Evolutionary conservation across 2,113 vertebrate genomes (phyloP).

Genomic region (Pangasianodon gigas): DNA sequence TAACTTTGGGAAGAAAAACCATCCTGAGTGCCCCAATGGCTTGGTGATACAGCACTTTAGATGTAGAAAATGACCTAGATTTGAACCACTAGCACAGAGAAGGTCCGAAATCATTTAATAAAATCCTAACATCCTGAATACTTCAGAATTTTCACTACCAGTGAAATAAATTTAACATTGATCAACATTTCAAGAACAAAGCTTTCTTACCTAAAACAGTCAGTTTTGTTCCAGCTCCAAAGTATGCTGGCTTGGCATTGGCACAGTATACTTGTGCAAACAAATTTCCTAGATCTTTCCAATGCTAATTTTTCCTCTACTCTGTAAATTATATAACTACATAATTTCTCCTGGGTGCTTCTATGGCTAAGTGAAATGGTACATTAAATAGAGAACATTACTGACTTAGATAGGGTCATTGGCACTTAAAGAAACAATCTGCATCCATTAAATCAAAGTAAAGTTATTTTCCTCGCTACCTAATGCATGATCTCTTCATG

Average conservation of each 20-base stretch:
- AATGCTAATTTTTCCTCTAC: neutral
- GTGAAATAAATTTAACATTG: neutral
- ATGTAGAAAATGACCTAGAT: neutral
- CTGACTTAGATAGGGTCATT: neutral
- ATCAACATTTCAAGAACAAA: neutral
- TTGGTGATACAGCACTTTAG: neutral
- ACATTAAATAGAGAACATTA: neutral
- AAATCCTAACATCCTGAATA: neutral
- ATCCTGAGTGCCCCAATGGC: neutral
- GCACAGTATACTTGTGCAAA: constrained; percentile 7
- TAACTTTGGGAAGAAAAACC: neutral
- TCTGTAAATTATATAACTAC: neutral
- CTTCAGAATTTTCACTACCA: neutral
- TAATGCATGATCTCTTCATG: neutral
- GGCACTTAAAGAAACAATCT: neutral
- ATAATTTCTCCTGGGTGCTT: neutral
- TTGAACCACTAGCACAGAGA: neutral
- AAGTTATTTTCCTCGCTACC: too few species aligned
- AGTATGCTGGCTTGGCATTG: constrained; percentile 51
- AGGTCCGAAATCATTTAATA: neutral
- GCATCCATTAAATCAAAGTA: neutral
- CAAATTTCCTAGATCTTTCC: neutral
- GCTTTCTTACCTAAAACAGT: constrained; percentile 65
- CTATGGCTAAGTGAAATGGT: neutral
- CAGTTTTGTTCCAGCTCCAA: constrained; percentile 70